Base-by-base conservation (phyloP, 1,140 invertebrate genomes). In the Drosophila eugracilis region DNA sequence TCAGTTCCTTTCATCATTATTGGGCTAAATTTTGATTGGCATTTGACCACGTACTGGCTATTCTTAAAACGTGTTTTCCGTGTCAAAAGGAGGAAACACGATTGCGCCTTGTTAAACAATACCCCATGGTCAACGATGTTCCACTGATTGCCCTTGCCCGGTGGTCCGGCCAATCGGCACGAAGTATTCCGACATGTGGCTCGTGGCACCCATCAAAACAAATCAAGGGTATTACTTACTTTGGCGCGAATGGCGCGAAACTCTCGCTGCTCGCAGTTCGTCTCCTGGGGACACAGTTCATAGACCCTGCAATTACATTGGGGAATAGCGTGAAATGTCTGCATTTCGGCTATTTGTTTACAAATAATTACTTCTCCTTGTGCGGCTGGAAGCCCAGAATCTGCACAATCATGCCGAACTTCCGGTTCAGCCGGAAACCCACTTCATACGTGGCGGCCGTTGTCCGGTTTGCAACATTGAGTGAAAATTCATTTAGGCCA, bases 331-430 rank as follows among this genome's bases (percentile, higher is more conserved):
- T 55, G 26, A 65, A 24, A 32, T 32, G 42, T 74, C 34, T 44
- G 36, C 26, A 47, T 45, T 65, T 62, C 34, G 30, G 36, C 53
- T 55, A 67, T 21, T 66, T 77, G 73, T 86, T 86, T 85, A 76
- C 54, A 86, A 71, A 80, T 74, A 75, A 72, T 80, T 76, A 91
- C 89, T 88, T 91, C 74, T 85, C 85, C 74, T 88, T 80, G 67
- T 91, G 71, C 39, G 83, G 72, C 67, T 89, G 77, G 47, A 91
- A 85, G 42, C 90, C 89, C 37, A 89, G 78, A 81, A 91, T 90
- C 55, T 89, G 86, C 69, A 91, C 90, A 88, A 91, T 81, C 89
- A 91, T 91, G 62, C 90, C 89, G 47, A 90, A 77, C 65, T 89
- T 91, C 55, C 89, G 75, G 86, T 84, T 91, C 42, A 80, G 34